Percentiles rank a stretch among this genome's conserved stretches.
Evolutionary conservation across 2,113 vertebrate species (phyloP).

Genomic region (Micromys minutus): DNA sequence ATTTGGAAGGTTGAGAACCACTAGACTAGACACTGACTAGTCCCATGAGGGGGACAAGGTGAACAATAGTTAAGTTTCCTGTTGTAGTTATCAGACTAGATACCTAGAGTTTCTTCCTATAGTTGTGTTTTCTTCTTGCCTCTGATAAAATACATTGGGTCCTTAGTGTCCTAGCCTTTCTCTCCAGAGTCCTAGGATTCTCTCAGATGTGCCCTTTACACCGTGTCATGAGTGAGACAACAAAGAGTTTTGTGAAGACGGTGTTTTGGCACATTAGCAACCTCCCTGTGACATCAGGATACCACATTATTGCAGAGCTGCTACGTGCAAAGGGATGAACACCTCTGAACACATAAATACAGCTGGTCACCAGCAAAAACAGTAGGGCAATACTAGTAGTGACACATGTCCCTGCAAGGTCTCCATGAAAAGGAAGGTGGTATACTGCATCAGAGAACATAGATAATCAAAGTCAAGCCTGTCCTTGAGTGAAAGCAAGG

Average conservation of each 20-base stretch:
- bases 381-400: neutral
- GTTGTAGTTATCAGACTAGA: neutral
- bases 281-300: neutral
- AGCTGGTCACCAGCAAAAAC: neutral
- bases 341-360: neutral
- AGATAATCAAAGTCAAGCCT: constrained; percentile 41
- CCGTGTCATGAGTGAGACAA: neutral
- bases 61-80: neutral
- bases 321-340: neutral
- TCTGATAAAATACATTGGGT: neutral
- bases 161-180: neutral
- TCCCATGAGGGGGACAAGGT: neutral
- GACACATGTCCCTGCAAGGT: constrained; percentile 27
- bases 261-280: neutral
- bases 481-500: neutral
- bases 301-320: neutral
- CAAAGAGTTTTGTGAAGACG: neutral
- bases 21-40: neutral
- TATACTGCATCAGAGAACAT: neutral
- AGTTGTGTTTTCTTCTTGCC: constrained; percentile 1
- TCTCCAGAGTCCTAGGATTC: neutral
- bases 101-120: neutral
- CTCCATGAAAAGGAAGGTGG: neutral
- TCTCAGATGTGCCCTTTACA: neutral
- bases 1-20: neutral